These are phyloP conservation scores for Tenebrio molitor DNA, from an alignment of 1,140 invertebrate species.

Conservation along the genomic window DNA sequence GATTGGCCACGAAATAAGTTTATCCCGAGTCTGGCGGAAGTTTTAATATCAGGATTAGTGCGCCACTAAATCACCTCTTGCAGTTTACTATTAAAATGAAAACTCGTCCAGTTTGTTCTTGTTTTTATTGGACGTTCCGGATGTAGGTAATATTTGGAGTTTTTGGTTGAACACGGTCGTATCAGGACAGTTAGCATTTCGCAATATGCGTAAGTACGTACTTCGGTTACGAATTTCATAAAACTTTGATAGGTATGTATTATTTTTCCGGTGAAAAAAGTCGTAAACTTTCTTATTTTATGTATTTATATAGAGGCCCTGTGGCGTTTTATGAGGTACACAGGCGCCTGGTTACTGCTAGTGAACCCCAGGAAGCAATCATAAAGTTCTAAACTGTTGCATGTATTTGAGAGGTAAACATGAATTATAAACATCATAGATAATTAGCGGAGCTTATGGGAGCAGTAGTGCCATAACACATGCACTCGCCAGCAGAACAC, in stretches of 20 bases:
- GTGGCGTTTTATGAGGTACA: conserved; percentile 37
- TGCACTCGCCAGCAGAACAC: conserved; percentile 6
- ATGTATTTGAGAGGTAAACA: conserved; percentile 45
- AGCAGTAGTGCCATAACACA: conserved; percentile 20
- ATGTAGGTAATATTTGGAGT: background rate
- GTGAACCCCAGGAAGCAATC: conserved; percentile 44
- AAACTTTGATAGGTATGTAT: conserved; percentile 39
- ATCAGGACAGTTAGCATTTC: conserved; percentile 20
- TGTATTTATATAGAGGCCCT: conserved; percentile 32
- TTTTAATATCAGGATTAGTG: conserved; percentile 16
- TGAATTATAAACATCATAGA: conserved; percentile 44
- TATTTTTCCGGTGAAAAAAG: conserved; percentile 40
- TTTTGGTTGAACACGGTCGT: background rate
- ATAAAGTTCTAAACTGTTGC: conserved; percentile 45
- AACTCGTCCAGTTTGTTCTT: background rate
- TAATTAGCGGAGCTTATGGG: conserved; percentile 39
- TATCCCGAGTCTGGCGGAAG: too few species aligned
- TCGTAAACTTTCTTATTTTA: conserved; percentile 31
- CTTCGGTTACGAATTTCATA: conserved; percentile 24
- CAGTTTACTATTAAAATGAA: conserved; percentile 22
- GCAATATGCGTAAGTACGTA: conserved; percentile 26
- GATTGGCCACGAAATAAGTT: too few species aligned
- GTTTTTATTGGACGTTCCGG: conserved; percentile 1
- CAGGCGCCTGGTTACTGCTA: conserved; percentile 35
- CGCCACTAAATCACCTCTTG: conserved; percentile 19